Base-by-base conservation (phyloP, 2,888 invertebrate species). In the Drosophila mayaguana region DNA sequence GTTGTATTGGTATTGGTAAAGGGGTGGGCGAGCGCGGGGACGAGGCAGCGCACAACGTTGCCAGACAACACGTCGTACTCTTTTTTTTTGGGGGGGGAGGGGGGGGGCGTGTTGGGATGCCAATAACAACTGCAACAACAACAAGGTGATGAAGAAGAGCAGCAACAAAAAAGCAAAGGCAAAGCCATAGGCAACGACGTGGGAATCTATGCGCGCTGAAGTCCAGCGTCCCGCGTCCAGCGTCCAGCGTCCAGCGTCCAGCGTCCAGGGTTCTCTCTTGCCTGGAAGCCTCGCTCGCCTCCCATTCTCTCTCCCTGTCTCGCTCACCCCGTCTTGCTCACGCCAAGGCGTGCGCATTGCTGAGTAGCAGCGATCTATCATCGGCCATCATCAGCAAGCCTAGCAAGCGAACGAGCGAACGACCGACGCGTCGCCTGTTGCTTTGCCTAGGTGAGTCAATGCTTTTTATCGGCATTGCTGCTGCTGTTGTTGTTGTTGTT, bases 391-490 rank as follows among this genome's bases (percentile, higher is more conserved):
- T 55, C 62, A 51, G 61, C 28, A n/a, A 9, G 16, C 25, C 40
- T n/a, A 40, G 9, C n/a, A 9, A 42, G 9, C 4, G 42, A 36
- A 9, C 25, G 25, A 46, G 16, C 25, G 22, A 22, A 22, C 43
- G 43, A 40, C 1, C 11, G 46, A 51, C 28, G 14, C 36, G 54
- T 55, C 66, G 56, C 59, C 61, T 57, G 48, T 32, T 63, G 69
- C 54, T 54, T 60, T 60, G 61, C 45, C 72, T 83, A 78, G 78
- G 78, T 83, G 83, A 85, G 73, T 88, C 85, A 83, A 83, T 78
- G 74, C 63, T 75, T 75, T 68, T 66, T 64, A 70, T 70, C 53
- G 38, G 20, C 43, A 48, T 54, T 40, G 8, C 8, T 28, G 28
- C 28, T 73, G 56, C n/a, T 20, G 55, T 20, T 20, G 53, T 16